These are phyloP conservation scores for Drosophila pseudoobscura DNA, from an alignment of 1,140 invertebrate genomes.

Conservation along the genomic window DNA sequence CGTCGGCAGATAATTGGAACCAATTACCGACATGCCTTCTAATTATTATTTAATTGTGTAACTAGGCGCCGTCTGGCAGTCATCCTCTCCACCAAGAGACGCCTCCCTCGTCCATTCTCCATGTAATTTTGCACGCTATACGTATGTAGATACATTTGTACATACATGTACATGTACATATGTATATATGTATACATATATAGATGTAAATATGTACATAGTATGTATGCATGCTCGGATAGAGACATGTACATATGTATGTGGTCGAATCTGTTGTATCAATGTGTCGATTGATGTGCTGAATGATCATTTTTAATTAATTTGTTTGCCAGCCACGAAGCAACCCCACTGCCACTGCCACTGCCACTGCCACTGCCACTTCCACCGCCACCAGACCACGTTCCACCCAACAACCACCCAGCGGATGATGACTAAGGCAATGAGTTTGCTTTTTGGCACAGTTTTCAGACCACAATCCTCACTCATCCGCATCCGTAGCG, in stretches of 20 bases:
- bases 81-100: not conserved
- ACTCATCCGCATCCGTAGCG: constrained; percentile 59
- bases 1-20: constrained; percentile 10
- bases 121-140: constrained; percentile 6
- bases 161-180: not conserved
- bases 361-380: no score
- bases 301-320: constrained; percentile 78
- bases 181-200: constrained; percentile 8
- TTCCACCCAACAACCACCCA: not conserved
- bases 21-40: constrained; percentile 25
- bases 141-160: not conserved
- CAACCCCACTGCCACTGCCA: not conserved
- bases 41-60: constrained; percentile 49
- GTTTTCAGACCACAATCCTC: constrained; percentile 57
- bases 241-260: constrained; percentile 10
- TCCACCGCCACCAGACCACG: no score
- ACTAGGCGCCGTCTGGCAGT: constrained; percentile 17
- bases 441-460: constrained; percentile 71
- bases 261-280: constrained; percentile 33
- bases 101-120: not conserved
- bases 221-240: not conserved
- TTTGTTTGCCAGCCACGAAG: constrained; percentile 45
- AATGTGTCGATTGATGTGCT: constrained; percentile 75
- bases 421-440: constrained; percentile 51
- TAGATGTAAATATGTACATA: constrained; percentile 14